Base-by-base conservation (phyloP, 1,140 invertebrate genomes). In the Drosophila baimaii region DNA sequence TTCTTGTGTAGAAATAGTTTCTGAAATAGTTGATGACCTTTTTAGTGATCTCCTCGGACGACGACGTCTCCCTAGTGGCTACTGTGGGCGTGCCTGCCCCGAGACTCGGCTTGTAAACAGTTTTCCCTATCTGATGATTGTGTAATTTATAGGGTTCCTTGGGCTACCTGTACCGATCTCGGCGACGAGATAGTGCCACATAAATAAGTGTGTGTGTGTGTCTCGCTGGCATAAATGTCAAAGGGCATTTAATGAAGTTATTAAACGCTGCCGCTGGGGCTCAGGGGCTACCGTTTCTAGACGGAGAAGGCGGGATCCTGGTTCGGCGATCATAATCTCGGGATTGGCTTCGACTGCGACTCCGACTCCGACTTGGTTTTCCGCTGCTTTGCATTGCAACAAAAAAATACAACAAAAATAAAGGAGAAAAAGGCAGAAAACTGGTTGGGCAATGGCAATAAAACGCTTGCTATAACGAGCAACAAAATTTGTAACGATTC, bases 401-500 rank as follows among this genome's bases (percentile, higher is more conserved):
- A 33, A 64, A 79, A 54, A 47, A 9, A 21, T 5, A 4, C 6
- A n/a, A 49, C 2, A 5, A 33, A 52, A 33, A 49, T 44, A 17
- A 33, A 52, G 12, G 8, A 27, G 17, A 21, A 52, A 52, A 35
- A 35, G 13, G 2, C 47, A 52, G 31, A 35, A 35, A 90, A 85
- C 82, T 85, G 82, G 82, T 85, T 85, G 75, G 69, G 86, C 85
- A 90, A 89, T 89, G 69, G 86, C 85, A 89, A 89, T 89, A 89
- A 89, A 89, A 89, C 85, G 85, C 85, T 86, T 89, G 83, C 83
- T 90, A 90, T 90, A 89, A 89, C 85, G 85, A 89, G 85, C 78
- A 89, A 89, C 85, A 90, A 89, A 89, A 89, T 89, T 89, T 89
- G 85, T 89, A 89, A 89, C 85, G 85, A 89, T 89, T 89, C 85